Evolutionary conservation across 2,888 invertebrate genomes (phyloP), one percentile per base, ranked within the genome.

Genomic region (Orthosia incerta): DNA sequence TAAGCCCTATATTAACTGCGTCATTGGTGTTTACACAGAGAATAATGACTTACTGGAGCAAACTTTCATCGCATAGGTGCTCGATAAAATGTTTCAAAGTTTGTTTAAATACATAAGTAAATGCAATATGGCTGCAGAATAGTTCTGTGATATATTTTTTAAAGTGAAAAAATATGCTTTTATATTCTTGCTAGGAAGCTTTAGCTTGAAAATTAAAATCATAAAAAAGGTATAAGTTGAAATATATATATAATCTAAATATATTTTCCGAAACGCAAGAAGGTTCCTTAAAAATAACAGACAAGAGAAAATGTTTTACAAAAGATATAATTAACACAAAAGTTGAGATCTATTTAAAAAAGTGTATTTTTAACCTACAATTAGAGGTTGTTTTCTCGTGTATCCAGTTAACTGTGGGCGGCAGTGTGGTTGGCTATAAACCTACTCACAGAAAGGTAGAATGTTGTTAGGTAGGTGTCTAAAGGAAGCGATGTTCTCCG

Each of bases 1-100:
- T 63, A 62, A 57, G 31, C 12, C 16, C n/a, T 55, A 73, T 53
- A 69, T 82, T 62, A 69, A 66, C 39, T 80, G 62, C 79, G 80
- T 78, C 80, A 78, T 69, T 62, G 61, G 55, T 20, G 61, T 65
- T 78, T 57, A 46, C 46, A 16, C 4, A 26, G 50, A 46, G 13
- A 57, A 39, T 23, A 50, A 39, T 55, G 62, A 59, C 45, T 46
- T 13, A 62, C 18, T 56, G 26, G 45, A 64, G 15, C 20, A 31
- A 55, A 45, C 20, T 13, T n/a, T 56, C 13, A 23, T 56, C 39
- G 23, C 15, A 45, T 45, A 26, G 13, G 50, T 39, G 39, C 39
- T 39, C 39, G 39, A 9, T 16, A 62, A 60, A 45, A 23, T n/a
- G 5, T 23, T 39, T 0, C 39, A 39, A 39, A 39, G 39, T 39